These are phyloP conservation scores for Macroglossus sobrinus DNA, from an alignment of 2,113 vertebrate genomes.

Conservation along the genomic window DNA sequence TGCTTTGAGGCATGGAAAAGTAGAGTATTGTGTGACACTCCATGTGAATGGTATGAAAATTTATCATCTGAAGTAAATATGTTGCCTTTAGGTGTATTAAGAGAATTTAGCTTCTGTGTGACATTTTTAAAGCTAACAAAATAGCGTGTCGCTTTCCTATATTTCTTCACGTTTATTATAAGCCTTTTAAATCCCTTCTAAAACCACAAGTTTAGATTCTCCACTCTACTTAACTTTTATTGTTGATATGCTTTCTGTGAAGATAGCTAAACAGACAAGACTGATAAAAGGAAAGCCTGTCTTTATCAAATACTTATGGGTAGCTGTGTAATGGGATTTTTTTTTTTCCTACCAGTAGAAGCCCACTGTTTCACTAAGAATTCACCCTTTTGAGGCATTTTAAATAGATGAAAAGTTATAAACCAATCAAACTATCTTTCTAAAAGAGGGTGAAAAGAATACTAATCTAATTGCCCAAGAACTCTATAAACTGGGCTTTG, in stretches of 20 bases:
- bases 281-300: background rate
- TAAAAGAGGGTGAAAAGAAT: slow-evolving; percentile 30
- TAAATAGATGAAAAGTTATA: background rate
- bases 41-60: background rate
- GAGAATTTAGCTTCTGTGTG: background rate
- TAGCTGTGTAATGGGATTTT: slow-evolving; percentile 38
- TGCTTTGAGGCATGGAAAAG: background rate
- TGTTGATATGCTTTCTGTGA: background rate
- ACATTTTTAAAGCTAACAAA: slow-evolving; percentile 42
- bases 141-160: background rate
- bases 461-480: slow-evolving; percentile 48
- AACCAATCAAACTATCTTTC: slow-evolving; percentile 16
- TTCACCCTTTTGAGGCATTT: slow-evolving; percentile 24
- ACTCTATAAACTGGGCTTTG: background rate
- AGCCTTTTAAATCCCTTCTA: slow-evolving; percentile 41
- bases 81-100: background rate
- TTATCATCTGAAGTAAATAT: slow-evolving; percentile 35
- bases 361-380: slow-evolving; percentile 51
- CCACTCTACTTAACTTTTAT: background rate
- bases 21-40: background rate
- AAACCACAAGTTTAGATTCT: slow-evolving; percentile 33
- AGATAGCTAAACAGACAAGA: background rate
- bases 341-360: slow-evolving; percentile 11
- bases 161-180: slow-evolving; percentile 33
- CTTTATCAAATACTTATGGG: slow-evolving; percentile 51